Conservation (phyloP, 2,797 vertebrate genomes). For the Acanthopagrus latus region DNA sequence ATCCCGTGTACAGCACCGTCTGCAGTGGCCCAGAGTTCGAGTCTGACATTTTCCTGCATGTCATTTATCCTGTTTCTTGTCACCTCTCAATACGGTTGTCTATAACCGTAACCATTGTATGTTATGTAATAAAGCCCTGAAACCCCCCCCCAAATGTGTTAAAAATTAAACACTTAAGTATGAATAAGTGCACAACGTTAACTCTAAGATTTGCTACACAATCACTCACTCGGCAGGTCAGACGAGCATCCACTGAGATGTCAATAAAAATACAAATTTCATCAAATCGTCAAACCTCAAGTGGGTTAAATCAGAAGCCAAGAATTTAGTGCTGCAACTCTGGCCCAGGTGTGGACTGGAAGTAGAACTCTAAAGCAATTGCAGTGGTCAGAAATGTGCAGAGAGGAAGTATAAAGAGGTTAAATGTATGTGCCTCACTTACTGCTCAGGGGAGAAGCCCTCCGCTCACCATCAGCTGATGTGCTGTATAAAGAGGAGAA, state of each 20-base stretch:
- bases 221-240: neutral
- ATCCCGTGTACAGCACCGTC: too few species aligned
- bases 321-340: neutral
- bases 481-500: conserved; percentile 46
- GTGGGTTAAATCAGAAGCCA: conserved; percentile 1
- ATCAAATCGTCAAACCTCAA: conserved; percentile 4
- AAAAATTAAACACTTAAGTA: neutral
- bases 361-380: conserved; percentile 4
- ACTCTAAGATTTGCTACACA: neutral
- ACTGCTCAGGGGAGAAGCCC: conserved; percentile 59
- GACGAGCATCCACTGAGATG: neutral
- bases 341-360: conserved; percentile 27
- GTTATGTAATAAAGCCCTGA: too few species aligned
- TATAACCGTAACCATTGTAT: too few species aligned
- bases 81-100: too few species aligned
- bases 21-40: too few species aligned
- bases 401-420: conserved; percentile 42
- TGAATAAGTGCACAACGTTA: neutral
- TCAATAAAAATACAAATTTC: neutral
- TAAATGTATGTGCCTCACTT: conserved; percentile 57
- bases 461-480: conserved; percentile 54
- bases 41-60: too few species aligned
- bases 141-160: too few species aligned
- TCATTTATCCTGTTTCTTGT: too few species aligned
- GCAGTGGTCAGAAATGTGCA: conserved; percentile 8